Evolutionary conservation across 1,140 invertebrate species (phyloP), one percentile per base, ranked within the genome.

Genomic region (Antheraea mylitta): DNA sequence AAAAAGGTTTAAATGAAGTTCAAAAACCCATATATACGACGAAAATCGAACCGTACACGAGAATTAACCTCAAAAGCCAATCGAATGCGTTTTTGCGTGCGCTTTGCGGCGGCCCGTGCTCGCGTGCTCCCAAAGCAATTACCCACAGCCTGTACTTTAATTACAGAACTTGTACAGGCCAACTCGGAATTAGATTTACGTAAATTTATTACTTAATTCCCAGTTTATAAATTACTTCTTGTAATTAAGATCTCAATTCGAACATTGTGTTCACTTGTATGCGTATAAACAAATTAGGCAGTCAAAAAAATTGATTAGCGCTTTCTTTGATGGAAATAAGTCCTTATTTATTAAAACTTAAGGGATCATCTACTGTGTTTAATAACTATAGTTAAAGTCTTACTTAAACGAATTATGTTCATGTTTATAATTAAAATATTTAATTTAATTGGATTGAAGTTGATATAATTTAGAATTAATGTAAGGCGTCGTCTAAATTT

Each of bases 91-190:
- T 76, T 76, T 76, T 76, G 69, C 65, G 64, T 68, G 59, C 58
- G 66, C 66, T 60, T 58, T 42, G 68, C 45, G 63, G 58, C 53
- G 22, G 22, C 60, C 22, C 19, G 36, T 64, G 64, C 30, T 73
- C 72, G 68, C 70, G 48, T 64, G 64, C 30, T 73, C 72, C 72
- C 70, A 62, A 67, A 74, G 70, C 75, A 77, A 77, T 77, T 77
- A 77, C 42, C 59, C 45, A 30, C 64, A 58, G 58, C 62, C 64
- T 60, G 48, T 72, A 72, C 72, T 77, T 74, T 74, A 77, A 77
- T 77, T 77, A 77, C 72, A 48, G 42, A 72, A 73, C 72, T 76
- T 76, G 68, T 72, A 67, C 71, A 19, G 58, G 18, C n/a, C 66
- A 45, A 62, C 30, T 66, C 53, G 37, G 66, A 73, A 73, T 73